Evolutionary conservation across 2,797 vertebrate genomes (phyloP).

Genomic region (Loris lydekkerianus): DNA sequence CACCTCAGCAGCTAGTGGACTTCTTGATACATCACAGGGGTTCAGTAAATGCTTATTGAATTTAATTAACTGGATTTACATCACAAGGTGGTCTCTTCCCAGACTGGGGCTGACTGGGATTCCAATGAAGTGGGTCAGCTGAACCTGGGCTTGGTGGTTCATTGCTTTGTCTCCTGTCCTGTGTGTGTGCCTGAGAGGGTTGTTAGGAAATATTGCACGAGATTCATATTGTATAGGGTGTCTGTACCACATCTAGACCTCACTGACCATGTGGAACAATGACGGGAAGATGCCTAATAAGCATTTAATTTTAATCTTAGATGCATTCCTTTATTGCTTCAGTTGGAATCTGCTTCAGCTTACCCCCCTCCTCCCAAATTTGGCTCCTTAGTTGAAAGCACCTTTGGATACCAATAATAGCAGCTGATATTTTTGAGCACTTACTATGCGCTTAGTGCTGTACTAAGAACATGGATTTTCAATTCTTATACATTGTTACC

Average conservation of each 20-base stretch:
- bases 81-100: background rate
- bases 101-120: slow-evolving; percentile 20
- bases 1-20: background rate
- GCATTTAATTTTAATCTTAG: background rate
- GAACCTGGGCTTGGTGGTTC: background rate
- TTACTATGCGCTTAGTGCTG: background rate
- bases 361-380: background rate
- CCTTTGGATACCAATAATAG: background rate
- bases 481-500: background rate
- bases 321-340: background rate
- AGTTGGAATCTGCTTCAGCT: background rate
- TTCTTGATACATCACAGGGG: slow-evolving; percentile 13
- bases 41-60: background rate
- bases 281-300: background rate
- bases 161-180: background rate
- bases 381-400: background rate
- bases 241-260: background rate
- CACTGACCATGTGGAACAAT: background rate
- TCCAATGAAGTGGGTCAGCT: background rate
- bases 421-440: background rate
- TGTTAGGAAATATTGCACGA: background rate
- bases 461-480: background rate
- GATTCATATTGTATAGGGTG: background rate
- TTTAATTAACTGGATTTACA: slow-evolving; percentile 16
- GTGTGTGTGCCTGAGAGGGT: background rate